Conservation (phyloP, 2,113 vertebrate species). For the Gila orcuttii region DNA sequence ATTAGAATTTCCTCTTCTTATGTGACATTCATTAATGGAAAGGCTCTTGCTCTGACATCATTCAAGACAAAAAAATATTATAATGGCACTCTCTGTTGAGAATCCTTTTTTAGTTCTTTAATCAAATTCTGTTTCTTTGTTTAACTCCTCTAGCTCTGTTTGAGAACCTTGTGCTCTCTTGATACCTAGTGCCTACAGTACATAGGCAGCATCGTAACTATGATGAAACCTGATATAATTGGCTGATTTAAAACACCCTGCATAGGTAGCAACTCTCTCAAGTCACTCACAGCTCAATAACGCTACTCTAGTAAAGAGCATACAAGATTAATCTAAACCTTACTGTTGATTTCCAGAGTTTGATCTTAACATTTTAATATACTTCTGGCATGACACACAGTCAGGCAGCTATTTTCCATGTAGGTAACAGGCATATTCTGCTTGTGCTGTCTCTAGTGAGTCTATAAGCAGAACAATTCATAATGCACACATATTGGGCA, state of each 20-base stretch:
- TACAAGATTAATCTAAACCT: neutral
- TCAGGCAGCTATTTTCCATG: neutral
- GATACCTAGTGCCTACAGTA: neutral
- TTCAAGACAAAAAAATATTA: neutral
- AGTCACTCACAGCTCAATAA: constrained; percentile 4
- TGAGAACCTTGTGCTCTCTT: constrained; percentile 1
- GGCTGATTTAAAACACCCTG: constrained; percentile 7
- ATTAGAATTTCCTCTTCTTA: neutral
- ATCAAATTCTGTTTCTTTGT: neutral
- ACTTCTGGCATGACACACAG: neutral
- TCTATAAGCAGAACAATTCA: neutral
- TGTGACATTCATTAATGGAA: constrained; percentile 41
- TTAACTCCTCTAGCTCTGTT: neutral
- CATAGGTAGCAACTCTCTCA: neutral
- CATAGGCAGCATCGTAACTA: neutral
- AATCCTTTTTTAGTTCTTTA: neutral
- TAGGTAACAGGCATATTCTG: neutral
- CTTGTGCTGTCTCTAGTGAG: neutral
- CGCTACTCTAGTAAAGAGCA: neutral
- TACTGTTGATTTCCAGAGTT: neutral
- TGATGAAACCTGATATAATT: constrained; percentile 8
- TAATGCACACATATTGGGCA: neutral
- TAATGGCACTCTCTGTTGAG: neutral
- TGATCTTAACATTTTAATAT: neutral
- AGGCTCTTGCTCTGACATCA: neutral